Conservation (phyloP, 1,140 invertebrate genomes). For the Linepithema humile region DNA sequence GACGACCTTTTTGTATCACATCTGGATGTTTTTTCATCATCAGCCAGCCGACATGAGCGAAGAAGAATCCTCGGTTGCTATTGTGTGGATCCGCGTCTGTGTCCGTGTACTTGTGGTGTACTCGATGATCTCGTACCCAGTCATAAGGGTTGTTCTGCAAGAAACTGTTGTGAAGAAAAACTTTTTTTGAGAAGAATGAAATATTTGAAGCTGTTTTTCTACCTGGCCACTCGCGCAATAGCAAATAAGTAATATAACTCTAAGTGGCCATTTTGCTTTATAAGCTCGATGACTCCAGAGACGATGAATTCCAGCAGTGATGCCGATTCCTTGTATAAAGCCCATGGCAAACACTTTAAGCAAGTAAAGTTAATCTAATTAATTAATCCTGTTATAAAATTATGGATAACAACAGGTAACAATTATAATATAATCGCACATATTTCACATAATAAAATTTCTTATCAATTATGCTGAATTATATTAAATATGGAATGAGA, state of each 20-base stretch:
- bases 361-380: neutral
- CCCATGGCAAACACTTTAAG: constrained; percentile 83
- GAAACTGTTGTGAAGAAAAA: neutral
- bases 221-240: constrained; percentile 91
- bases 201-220: constrained; percentile 43
- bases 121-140: constrained; percentile 92
- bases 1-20: constrained; percentile 89
- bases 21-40: constrained; percentile 94
- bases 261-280: constrained; percentile 91
- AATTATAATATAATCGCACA: neutral
- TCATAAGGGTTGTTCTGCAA: constrained; percentile 87
- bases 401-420: too few relatives aligned
- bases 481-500: neutral
- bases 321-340: constrained; percentile 86
- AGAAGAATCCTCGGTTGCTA: constrained; percentile 95
- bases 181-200: neutral
- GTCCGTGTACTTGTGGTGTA: constrained; percentile 96
- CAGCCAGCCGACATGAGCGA: constrained; percentile 96
- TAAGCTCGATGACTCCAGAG: constrained; percentile 94
- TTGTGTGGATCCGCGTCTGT: constrained; percentile 96
- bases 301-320: constrained; percentile 94
- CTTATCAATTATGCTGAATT: neutral
- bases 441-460: neutral
- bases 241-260: constrained; percentile 88
- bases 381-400: neutral